Base-by-base conservation (phyloP, 2,888 invertebrate species). In the Thelaira solivaga region DNA sequence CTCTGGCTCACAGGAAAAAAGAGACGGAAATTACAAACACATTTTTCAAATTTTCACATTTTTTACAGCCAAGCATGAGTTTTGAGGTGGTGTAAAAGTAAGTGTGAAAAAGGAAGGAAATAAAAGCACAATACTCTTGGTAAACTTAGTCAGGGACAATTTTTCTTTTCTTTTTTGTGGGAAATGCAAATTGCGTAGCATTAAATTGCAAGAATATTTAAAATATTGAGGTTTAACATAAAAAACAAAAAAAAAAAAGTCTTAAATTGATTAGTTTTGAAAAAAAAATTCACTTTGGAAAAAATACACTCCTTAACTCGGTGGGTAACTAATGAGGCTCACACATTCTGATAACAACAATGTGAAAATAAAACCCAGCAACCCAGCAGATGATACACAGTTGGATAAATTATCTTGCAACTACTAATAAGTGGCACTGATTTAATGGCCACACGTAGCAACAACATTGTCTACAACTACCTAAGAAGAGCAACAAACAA, bases 381-480 rank as follows among this genome's bases (percentile, higher is more conserved):
- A 39, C 34, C 11, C 45, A 61, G 20, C 62, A 62, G 59, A 68
- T 64, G 59, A 61, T 65, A 49, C 53, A 36, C 76, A 68, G 68
- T 76, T 43, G 72, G 76, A 72, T 76, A 76, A 80, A 59, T 72
- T 76, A 78, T 74, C 57, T 68, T 71, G 74, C 78, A 78, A 80
- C 82, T 86, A 85, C 82, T 82, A 84, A 84, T 84, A 84, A 84
- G 84, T 80, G 80, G 80, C 80, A 80, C 75, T 78, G 78, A 80
- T 80, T 80, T 80, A 80, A 80, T 80, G 78, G 72, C 84, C 83
- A 84, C 85, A 85, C 83, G 84, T 84, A 86, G 85, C 84, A 85
- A 83, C 83, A 83, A 65, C 72, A 64, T 43, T 72, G 69, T 61
- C 65, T 77, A 62, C 65, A 78, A 80, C 78, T 75, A 78, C 78